Evolutionary conservation across 2,888 invertebrate species (phyloP), one percentile per base, ranked within the genome.

Genomic region (Cataglyphis altisquamis): DNA sequence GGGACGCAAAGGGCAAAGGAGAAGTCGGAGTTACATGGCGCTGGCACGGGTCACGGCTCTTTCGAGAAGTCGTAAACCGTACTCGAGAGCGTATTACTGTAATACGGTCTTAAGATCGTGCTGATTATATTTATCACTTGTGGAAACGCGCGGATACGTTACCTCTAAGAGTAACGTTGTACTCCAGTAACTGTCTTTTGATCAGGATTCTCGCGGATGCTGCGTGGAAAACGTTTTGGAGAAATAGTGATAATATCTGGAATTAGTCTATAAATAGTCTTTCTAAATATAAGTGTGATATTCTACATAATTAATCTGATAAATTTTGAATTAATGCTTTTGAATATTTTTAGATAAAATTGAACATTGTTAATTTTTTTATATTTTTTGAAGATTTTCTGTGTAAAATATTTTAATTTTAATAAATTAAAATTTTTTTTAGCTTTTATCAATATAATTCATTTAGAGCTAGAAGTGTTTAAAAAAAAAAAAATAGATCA

Each of bases 61-160:
- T 41, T 62, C 39, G 64, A 41, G 67, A 77, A 86, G 64, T 86
- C 85, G 78, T 87, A 80, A 87, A 87, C 72, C 70, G 68, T 84
- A 66, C 60, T 73, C 72, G 48, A 60, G 64, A 55, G 12, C 72
- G 64, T 84, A 84, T 82, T 84, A 84, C 68, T 60, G 82, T 84
- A 82, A 75, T 68, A 75, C 82, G 82, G 48, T 75, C 75, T 82
- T 75, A 64, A 75, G 82, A 84, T 70, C 57, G 70, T 64, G 81
- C 72, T 67, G 81, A 72, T 81, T 84, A 67, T 81, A 68, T 84
- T 84, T 82, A 82, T 84, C 84, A 82, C 67, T 84, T 84, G 82
- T 68, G 67, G 74, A 77, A 77, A 77, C 41, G 81, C 81, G 84
- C 60, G 60, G 78, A 83, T 48, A 48, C 52, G 64, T 78, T 64